A percentile compares a stretch with the other conserved stretches of the same genome.
Evolutionary conservation across 2,113 vertebrate genomes (phyloP).

Genomic region (Chiloscyllium plagiosum): DNA sequence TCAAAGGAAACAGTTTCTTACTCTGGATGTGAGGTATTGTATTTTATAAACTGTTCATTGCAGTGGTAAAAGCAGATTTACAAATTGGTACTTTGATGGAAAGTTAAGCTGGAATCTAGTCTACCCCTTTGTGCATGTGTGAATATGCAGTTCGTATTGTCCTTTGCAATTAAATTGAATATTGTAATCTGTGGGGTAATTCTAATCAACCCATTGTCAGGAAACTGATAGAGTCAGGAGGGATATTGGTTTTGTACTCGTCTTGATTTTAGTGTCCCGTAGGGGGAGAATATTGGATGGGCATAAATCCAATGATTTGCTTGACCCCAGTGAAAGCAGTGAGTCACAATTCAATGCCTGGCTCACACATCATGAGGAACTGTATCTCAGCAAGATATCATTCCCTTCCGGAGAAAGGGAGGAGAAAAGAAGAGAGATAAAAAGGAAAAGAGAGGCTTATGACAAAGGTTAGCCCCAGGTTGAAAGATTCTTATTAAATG

Average conservation of each 20-base stretch:
- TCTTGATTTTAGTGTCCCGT: not conserved
- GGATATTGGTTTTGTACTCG: not conserved
- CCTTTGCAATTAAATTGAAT: not conserved
- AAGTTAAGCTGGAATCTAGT: not conserved
- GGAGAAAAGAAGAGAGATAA: not conserved
- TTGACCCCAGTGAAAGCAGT: not conserved
- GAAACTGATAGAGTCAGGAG: not conserved
- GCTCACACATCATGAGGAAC: not conserved
- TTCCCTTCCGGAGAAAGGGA: not conserved
- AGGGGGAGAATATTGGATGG: not conserved
- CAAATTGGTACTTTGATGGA: not conserved
- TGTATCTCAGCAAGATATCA: not conserved
- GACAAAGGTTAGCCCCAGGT: not conserved
- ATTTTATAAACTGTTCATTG: not conserved
- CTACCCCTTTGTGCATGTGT: not conserved
- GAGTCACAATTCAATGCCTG: not conserved
- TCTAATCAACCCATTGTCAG: not conserved
- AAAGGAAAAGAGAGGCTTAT: not conserved
- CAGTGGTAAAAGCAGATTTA: not conserved
- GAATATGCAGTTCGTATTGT: not conserved
- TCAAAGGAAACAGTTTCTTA: not conserved
- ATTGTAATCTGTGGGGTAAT: not conserved
- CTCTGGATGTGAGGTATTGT: not conserved
- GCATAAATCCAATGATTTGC: not conserved
- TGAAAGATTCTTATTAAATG: not conserved